Conservation (phyloP, 1,140 invertebrate genomes). For the Hylyphantes graminicola region DNA sequence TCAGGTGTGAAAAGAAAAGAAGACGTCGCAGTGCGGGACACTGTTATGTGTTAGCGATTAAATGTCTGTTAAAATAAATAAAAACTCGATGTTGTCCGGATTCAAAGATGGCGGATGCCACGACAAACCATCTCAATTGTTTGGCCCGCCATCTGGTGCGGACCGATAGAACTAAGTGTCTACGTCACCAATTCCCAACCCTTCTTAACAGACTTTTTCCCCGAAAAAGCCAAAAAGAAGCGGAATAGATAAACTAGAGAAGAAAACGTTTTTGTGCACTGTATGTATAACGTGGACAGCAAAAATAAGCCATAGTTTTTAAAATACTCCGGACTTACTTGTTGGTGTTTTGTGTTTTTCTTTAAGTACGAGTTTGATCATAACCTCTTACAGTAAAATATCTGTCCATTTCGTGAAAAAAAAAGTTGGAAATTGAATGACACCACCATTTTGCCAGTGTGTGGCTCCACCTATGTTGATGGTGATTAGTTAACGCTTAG, state of each 20-base stretch:
- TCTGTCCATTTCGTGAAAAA: no score
- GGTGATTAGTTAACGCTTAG: no score
- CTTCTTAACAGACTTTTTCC: neutral
- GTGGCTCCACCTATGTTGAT: no score
- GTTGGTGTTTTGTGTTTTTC: no score
- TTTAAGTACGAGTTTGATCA: no score
- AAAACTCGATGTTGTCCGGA: neutral
- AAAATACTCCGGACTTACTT: no score
- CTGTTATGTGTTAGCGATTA: conserved; percentile 50
- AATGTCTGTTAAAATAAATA: conserved; percentile 45
- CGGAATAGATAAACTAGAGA: conserved; percentile 17
- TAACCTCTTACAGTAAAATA: no score
- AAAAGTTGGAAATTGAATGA: no score
- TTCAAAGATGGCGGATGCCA: neutral
- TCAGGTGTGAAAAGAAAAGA: conserved; percentile 24
- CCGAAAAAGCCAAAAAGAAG: neutral
- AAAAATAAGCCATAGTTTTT: no score
- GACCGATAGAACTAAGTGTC: conserved; percentile 17
- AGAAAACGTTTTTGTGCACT: conserved; percentile 23
- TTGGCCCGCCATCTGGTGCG: conserved; percentile 5
- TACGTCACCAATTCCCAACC: conserved; percentile 2
- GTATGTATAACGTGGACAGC: neutral
- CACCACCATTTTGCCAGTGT: no score
- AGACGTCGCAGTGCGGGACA: conserved; percentile 54
- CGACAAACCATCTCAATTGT: conserved; percentile 13